Conservation (phyloP, 2,888 invertebrate genomes). For the Thysanoteuthis rhombus region DNA sequence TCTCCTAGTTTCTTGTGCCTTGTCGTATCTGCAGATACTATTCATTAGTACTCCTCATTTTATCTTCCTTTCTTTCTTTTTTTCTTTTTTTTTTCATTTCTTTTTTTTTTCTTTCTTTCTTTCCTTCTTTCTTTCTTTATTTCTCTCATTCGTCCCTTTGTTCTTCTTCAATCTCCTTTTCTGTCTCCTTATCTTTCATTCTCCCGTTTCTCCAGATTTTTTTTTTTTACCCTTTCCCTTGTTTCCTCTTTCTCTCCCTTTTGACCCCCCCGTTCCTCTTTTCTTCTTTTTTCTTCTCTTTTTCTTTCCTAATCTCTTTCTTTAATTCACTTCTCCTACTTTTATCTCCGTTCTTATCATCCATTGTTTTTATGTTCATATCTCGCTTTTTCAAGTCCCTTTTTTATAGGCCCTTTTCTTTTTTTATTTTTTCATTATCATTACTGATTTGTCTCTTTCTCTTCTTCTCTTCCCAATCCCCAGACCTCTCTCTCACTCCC, state of each 20-base stretch:
- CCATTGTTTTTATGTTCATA: neutral
- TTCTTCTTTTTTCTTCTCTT: neutral
- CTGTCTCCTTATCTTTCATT: neutral
- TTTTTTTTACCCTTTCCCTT: neutral
- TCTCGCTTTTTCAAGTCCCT: neutral
- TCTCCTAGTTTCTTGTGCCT: neutral
- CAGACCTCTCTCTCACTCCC: neutral
- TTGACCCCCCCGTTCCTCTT: neutral
- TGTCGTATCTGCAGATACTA: too few species aligned
- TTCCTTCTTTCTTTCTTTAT: neutral
- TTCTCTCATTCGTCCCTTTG: neutral
- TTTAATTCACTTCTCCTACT: neutral
- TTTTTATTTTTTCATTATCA: neutral
- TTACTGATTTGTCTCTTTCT: neutral
- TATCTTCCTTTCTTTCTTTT: neutral
- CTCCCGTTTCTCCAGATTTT: too few species aligned
- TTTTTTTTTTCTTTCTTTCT: neutral
- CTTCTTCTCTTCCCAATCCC: neutral
- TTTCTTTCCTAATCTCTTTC: neutral
- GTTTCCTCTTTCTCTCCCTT: fast-evolving
- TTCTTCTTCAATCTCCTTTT: neutral
- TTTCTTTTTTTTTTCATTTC: neutral
- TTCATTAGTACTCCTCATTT: too few species aligned
- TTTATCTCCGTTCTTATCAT: neutral
- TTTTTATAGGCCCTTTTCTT: neutral